phyloP scores from a whole-genome alignment of 2,113 vertebrate species.

The Lepidothrix coronata region DNA sequence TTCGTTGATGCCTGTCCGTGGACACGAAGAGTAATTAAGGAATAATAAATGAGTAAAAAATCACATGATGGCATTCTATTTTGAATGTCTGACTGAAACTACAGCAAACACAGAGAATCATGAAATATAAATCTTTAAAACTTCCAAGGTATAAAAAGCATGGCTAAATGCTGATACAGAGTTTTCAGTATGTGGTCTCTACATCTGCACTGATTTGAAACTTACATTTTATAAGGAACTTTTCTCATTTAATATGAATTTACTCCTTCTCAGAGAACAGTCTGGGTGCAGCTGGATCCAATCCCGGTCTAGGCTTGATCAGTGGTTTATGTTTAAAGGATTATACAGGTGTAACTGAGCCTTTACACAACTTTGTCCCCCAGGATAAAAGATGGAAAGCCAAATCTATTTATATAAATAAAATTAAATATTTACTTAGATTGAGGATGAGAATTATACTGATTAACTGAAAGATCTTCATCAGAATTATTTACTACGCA shows the following conservation, averaged over 20 bases:
- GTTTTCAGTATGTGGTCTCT: background rate
- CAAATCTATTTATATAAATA: background rate
- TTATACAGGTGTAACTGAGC: background rate
- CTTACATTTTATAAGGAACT: no score
- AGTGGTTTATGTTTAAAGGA: background rate
- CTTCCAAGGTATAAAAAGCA: background rate
- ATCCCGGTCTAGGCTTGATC: background rate
- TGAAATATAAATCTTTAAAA: background rate
- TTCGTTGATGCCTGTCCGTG: background rate
- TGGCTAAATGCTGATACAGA: background rate
- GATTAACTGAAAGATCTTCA: background rate
- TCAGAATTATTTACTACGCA: background rate
- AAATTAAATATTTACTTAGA: background rate
- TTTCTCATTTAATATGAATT: no score
- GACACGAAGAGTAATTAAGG: background rate
- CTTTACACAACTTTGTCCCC: background rate
- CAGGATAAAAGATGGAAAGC: background rate
- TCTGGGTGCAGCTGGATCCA: background rate
- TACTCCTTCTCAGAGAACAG: background rate
- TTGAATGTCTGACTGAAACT: background rate
- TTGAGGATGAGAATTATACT: background rate
- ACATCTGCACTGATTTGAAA: background rate
- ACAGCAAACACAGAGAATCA: background rate
- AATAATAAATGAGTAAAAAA: background rate
- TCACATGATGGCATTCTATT: background rate